Base-by-base conservation (phyloP, 2,888 invertebrate species). In the Apotomis turbidana region DNA sequence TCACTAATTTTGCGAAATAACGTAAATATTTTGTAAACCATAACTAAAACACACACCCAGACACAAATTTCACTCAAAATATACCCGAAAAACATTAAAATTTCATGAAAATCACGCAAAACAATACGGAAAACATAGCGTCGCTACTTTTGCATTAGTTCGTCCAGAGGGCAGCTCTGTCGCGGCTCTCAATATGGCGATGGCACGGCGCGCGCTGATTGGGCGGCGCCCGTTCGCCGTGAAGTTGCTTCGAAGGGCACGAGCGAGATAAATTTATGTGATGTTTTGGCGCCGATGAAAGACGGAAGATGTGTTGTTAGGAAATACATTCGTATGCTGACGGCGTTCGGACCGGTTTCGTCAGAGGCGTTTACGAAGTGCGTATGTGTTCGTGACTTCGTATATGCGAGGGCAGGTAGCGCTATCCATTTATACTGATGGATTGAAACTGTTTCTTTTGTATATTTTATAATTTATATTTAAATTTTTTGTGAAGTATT, bases 261-360 rank as follows among this genome's bases (percentile, higher is more conserved):
- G 91, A 93, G 90, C 86, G 92, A 87, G 91, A 85, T 79, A 84
- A 90, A 90, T 90, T 91, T 92, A 93, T 93, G 88, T 86, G 89
- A 87, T 89, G 87, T 87, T 88, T 88, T 87, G 86, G 89, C 86
- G 90, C 87, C 85, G 87, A 90, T 90, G 90, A 90, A 90, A 89
- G 93, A 93, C 86, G 86, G 88, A 90, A 86, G 87, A 91, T 89
- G 88, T 88, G 88, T 90, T 83, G 86, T 85, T 83, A 85, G 86
- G 88, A 85, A 85, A 86, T 87, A 86, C 88, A 89, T 92, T 93
- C 91, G 93, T 92, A 90, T 92, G 90, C 90, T 82, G 85, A 83
- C 85, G 81, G 87, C 84, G 86, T 85, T 80, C 79, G 80, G 87
- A 93, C 93, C 90, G 92, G 93, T 93, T 91, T 90, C 77, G 85